Conservation (phyloP, 2,888 invertebrate species). For the Caenorhabditis afra region DNA sequence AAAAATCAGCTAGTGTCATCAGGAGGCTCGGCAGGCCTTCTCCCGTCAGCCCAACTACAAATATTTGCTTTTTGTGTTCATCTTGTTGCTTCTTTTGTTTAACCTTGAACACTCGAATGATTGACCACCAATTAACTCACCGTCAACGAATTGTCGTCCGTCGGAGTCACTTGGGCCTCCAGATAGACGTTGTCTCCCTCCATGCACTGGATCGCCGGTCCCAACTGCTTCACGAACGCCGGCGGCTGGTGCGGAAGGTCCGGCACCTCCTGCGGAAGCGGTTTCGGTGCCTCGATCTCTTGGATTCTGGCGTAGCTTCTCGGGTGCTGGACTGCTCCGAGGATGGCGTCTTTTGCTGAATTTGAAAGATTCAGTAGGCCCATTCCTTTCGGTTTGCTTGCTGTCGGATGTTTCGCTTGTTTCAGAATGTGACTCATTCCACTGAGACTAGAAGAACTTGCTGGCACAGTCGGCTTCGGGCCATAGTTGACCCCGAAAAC, state of each 20-base stretch:
- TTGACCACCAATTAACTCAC: conserved; percentile 54
- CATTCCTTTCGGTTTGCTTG: conserved; percentile 47
- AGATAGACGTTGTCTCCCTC: conserved; percentile 82
- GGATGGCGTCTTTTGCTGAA: conserved; percentile 77
- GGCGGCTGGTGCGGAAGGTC: conserved; percentile 75
- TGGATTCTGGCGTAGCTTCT: conserved; percentile 74
- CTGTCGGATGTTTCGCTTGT: conserved; percentile 3
- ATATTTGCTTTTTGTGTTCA: conserved; percentile 43
- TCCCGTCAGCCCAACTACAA: conserved; percentile 32
- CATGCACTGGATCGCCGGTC: conserved; percentile 75
- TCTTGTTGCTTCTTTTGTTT: conserved; percentile 38
- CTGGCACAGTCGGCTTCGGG: conserved; percentile 37
- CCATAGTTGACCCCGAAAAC: conserved; percentile 53
- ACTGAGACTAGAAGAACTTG: conserved; percentile 22
- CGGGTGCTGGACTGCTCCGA: conserved; percentile 76
- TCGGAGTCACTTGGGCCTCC: conserved; percentile 82
- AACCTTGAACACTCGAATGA: conserved; percentile 21
- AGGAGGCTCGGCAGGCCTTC: conserved; percentile 43
- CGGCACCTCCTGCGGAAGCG: conserved; percentile 71
- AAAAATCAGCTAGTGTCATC: not conserved
- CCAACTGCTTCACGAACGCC: conserved; percentile 75
- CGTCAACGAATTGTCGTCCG: conserved; percentile 81
- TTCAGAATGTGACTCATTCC: conserved; percentile 39
- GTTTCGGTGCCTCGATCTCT: conserved; percentile 77
- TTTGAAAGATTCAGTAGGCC: conserved; percentile 60